Base-by-base conservation (phyloP, 2,797 vertebrate species). In the Halcyon chelicuti region DNA sequence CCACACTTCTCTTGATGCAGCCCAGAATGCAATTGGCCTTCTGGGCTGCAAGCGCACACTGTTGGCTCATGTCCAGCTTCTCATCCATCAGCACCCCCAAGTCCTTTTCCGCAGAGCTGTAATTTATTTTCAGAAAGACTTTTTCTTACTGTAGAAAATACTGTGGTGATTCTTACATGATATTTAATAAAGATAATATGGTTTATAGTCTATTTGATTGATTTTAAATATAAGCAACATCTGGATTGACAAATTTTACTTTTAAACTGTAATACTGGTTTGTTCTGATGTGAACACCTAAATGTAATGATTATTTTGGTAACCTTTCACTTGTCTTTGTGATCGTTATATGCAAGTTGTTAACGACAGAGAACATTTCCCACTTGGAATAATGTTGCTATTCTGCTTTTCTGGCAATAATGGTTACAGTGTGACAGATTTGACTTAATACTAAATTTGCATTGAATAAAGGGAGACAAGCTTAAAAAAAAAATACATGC, bases 401-500 rank as follows among this genome's bases (percentile, higher is more conserved):
- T 52, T 72, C 55, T n/a, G 1, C 28, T 84, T 65, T 51, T 65
- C n/a, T 80, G 35, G n/a, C 51, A 10, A 2, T 42, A 60, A 33
- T 1, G 9, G 33, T 23, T 71, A 37, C 16, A 0, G 13, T 19
- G 16, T 66, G 54, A 44, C 0, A 2, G 7, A 70, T 58, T 76
- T 73, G 21, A 58, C 40, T 65, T 80, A 39, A 33, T 47, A n/a
- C 12, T 51, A 31, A 25, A 49, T 58, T 46, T 73, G 10, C 42
- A 47, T 55, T 46, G 79, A 18, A 25, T 68, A 85, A 88, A 15
- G 20, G 20, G 49, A 42, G 66, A 9, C 4, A 15, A 39, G 33
- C 44, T 52, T 57, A 33, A 57, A 57, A 55, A 55, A 52, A 42
- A 19, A 46, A 12, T 3, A 7, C 0, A 0, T 57, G 20, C 60